Conservation (phyloP, 2,797 vertebrate genomes). For the Alfaro cultratus region DNA sequence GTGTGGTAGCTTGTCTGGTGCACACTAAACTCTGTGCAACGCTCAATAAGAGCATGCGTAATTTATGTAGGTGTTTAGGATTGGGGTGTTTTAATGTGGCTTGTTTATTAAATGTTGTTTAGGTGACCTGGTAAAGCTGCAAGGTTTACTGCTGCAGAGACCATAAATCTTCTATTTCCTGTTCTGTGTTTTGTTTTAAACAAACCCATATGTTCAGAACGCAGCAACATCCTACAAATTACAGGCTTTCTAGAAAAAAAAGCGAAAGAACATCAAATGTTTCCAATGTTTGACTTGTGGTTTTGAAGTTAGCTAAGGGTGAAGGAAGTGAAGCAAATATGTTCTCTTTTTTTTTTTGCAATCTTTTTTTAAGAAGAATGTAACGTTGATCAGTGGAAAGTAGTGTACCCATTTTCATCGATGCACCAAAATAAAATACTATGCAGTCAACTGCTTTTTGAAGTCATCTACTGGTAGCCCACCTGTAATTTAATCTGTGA, state of each 20-base stretch:
- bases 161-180: slow-evolving; percentile 61
- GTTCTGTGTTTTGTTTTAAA: slow-evolving; percentile 38
- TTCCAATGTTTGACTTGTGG: neutral
- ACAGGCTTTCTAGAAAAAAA: neutral
- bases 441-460: neutral
- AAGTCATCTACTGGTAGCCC: neutral
- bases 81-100: slow-evolving; percentile 18
- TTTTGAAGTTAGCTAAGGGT: neutral
- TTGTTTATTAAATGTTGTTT: slow-evolving; percentile 38
- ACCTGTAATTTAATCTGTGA: neutral
- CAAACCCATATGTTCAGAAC: slow-evolving; percentile 7
- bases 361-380: neutral
- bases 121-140: slow-evolving; percentile 37
- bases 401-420: neutral
- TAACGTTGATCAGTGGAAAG: neutral
- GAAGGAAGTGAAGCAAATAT: neutral
- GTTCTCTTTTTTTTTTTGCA: neutral
- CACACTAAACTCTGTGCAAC: neutral
- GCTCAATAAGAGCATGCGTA: slow-evolving; percentile 1
- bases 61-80: slow-evolving; percentile 22
- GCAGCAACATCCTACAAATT: neutral
- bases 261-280: neutral
- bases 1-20: slow-evolving; percentile 2
- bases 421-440: neutral
- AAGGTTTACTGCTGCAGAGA: slow-evolving; percentile 31